phyloP scores from a whole-genome alignment of 30 jellyfish, hydroid and myxozoan species.

The Sanderia malayensis region DNA sequence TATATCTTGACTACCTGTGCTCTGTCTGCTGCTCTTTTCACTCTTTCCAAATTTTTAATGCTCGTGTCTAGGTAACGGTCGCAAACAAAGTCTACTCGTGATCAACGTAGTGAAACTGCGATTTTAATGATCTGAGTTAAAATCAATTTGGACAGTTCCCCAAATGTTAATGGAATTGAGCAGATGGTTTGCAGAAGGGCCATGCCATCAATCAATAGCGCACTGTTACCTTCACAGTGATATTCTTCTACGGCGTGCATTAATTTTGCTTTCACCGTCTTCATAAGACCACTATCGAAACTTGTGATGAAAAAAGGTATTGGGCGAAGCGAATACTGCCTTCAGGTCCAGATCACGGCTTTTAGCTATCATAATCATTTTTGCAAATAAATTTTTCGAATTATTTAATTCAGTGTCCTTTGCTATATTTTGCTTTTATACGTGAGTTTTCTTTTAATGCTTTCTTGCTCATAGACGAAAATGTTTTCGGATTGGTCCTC shows the following conservation, averaged over 20 bases:
- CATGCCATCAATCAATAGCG: constrained; percentile 42
- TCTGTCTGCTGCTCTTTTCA: constrained; percentile 36
- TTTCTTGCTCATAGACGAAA: constrained; percentile 11
- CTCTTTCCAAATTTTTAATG: constrained; percentile 23
- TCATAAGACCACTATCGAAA: constrained; percentile 22
- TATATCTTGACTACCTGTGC: constrained; percentile 19
- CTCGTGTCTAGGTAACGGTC: constrained; percentile 37
- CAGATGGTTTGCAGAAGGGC: constrained; percentile 28
- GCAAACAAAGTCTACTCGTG: constrained; percentile 36
- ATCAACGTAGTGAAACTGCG: constrained; percentile 7
- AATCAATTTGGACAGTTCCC: constrained; percentile 13
- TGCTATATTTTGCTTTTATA: constrained; percentile 8
- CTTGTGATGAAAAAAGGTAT: constrained; percentile 27
- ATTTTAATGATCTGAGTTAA: constrained; percentile 6
- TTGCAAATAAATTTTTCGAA: constrained; percentile 52
- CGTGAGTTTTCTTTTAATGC: too few species aligned
- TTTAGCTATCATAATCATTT: constrained; percentile 38
- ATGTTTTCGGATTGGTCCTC: constrained; percentile 9
- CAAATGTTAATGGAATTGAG: constrained; percentile 12
- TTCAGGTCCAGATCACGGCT: constrained; percentile 50
- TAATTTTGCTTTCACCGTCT: constrained; percentile 18
- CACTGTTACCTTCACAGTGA: constrained; percentile 2
- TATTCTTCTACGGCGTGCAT: constrained; percentile 25
- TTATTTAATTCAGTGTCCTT: constrained; percentile 35
- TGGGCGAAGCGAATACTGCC: constrained; percentile 45